Evolutionary conservation across 2,797 vertebrate genomes (phyloP).

Genomic region (Enteromius viviparus): DNA sequence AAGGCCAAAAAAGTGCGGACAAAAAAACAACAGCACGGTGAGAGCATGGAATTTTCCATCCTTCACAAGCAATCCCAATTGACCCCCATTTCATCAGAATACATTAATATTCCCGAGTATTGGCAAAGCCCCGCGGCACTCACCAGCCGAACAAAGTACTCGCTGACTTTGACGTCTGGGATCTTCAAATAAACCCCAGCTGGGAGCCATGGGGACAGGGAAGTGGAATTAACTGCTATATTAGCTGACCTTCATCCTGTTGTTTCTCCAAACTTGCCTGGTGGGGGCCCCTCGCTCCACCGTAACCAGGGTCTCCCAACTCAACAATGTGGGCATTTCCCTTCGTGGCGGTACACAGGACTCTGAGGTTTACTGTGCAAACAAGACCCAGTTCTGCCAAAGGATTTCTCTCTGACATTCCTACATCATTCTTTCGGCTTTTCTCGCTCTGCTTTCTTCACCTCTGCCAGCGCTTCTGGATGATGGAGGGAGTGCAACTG

Average conservation of each 20-base stretch:
- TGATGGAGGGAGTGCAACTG: conserved; percentile 41
- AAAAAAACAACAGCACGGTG: conserved; percentile 51
- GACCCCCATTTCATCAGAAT: conserved; percentile 77
- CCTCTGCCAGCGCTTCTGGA: conserved; percentile 44
- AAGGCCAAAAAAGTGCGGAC: conserved; percentile 40
- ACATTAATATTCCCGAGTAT: conserved; percentile 93
- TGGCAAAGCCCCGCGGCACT: conserved; percentile 81
- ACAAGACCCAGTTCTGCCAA: conserved; percentile 85
- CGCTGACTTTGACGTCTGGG: conserved; percentile 94
- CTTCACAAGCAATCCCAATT: conserved; percentile 53
- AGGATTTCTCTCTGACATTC: conserved; percentile 82
- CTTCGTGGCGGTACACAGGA: conserved; percentile 79
- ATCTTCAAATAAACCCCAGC: conserved; percentile 98
- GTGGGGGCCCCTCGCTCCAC: conserved; percentile 84
- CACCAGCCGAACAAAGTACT: conserved; percentile 85
- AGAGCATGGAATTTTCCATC: conserved; percentile 55
- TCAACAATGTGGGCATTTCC: conserved; percentile 96
- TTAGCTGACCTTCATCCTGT: conserved; percentile 97
- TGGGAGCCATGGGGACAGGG: conserved; percentile 96
- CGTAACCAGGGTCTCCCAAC: conserved; percentile 94
- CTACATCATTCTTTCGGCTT: conserved; percentile 72
- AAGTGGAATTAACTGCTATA: conserved; percentile 94
- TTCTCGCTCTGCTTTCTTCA: conserved; percentile 64
- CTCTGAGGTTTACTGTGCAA: conserved; percentile 94
- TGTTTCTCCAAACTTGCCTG: conserved; percentile 94